Evolutionary conservation across 2,888 invertebrate species (phyloP), one percentile per base, ranked within the genome.

Genomic region (Elegia similella): DNA sequence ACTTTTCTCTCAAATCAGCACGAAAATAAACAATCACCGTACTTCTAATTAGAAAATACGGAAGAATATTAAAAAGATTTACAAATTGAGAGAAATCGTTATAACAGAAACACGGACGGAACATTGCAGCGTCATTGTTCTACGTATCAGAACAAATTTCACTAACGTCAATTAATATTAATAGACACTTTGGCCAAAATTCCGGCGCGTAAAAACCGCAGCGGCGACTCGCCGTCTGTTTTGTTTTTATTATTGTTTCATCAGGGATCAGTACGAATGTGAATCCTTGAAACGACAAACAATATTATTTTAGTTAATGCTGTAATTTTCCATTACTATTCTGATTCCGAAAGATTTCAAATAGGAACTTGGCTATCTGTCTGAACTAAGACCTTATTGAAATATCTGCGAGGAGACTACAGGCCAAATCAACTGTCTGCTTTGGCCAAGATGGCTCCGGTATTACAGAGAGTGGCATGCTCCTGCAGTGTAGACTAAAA

Each of bases 81-180:
- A 65, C 63, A 68, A 64, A 57, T 69, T 68, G 58, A 64, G 66
- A 76, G 76, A 78, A 72, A 73, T 72, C 70, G 72, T 72, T 72
- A 73, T 68, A 63, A 70, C 62, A 65, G 68, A 75, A 10, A 75
- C 67, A 64, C 62, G 63, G 12, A 8, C 23, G 48, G 13, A 69
- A 77, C 73, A 72, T 54, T 81, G 84, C 83, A 75, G 47, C 71
- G 83, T 84, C 84, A 84, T 80, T 83, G 80, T 84, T 82, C 82
- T 76, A 65, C 76, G 80, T 79, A 79, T 63, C 61, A 53, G 62
- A 72, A 67, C 69, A 66, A 76, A 72, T 80, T 80, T 82, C 77
- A 78, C 78, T 67, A 78, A 73, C 80, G 77, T 77, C 82, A 82
- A 84, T 84, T 84, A 82, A 82, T 79, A 79, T 80, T 82, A 82